Conservation (phyloP, 2,113 vertebrate species). For the Aix galericulata region DNA sequence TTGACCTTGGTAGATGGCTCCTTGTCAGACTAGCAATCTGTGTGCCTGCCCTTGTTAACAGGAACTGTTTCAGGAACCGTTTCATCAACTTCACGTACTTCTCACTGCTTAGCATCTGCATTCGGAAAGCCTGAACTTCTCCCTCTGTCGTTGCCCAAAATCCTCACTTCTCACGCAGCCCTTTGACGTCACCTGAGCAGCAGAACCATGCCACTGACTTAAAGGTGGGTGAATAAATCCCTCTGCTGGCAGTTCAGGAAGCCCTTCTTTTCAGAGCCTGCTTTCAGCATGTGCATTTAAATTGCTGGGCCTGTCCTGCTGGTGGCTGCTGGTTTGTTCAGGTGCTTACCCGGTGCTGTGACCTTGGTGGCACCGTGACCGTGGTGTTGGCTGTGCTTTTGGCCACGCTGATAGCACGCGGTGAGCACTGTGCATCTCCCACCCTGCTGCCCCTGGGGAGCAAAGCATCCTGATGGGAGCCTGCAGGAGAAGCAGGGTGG, state of each 20-base stretch:
- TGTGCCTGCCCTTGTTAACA: neutral
- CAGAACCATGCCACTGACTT: neutral
- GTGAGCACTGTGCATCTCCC: neutral
- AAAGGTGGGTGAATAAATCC: neutral
- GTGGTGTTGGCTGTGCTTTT: neutral
- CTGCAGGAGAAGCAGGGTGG: neutral
- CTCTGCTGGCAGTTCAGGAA: neutral
- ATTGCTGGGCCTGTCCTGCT: neutral
- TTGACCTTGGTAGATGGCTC: neutral
- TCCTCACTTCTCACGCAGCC: neutral
- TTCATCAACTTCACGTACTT: accelerated
- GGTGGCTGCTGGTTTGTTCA: neutral
- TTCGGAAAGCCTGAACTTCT: neutral
- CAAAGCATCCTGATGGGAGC: neutral
- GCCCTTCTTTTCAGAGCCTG: neutral
- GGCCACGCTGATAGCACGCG: accelerated
- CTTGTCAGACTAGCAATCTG: neutral
- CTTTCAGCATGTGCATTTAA: neutral
- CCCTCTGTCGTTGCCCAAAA: neutral
- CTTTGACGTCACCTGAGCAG: neutral
- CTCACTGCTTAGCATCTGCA: neutral
- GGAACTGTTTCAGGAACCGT: neutral
- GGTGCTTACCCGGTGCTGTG: neutral
- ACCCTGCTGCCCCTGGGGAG: accelerated
- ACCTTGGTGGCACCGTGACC: neutral